Base-by-base conservation (phyloP, 1,140 invertebrate species). In the Zaprionus vittiger region DNA sequence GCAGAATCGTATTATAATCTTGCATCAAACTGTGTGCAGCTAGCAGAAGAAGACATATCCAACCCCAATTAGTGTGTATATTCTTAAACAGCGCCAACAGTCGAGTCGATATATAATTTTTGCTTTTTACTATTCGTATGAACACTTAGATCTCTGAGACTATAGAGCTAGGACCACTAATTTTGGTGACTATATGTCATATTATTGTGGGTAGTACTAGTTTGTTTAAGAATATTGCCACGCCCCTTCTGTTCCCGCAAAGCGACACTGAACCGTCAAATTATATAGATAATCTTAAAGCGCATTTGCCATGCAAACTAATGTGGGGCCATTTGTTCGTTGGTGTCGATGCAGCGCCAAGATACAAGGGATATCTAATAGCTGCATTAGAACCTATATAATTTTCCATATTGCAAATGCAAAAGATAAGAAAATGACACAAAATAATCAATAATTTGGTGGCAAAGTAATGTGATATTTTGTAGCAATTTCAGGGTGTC, bases 251-350 rank as follows among this genome's bases (percentile, higher is more conserved):
- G 31, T 0, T 34, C 9, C 9, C 1, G 9, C 31, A 4, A 34
- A 41, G 38, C 38, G 38, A 41, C 14, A 41, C 4, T 15, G 38
- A 14, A 41, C 38, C 38, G 4, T n/a, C 38, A 41, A 60, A 68
- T 68, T 60, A 26, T 2, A 4, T 37, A 70, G 31, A 70, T 62
- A 26, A 62, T 62, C 67, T 54, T 7, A 12, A 38, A 31, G 24
- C 41, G 34, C 41, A 67, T 59, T 47, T 56, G 41, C 15, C 5
- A 17, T 47, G n/a, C 20, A 52, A 9, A 22, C 47, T 52, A 52
- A 52, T 52, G 5, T 47, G 12, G 12, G 20, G 47, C n/a, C 12
- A 52, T 52, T 52, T 52, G 20, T 22, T 4, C 0, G 44, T 9
- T 17, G 15, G 2, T 1, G 11, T 52, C 11, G 47, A 52, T 52